Evolutionary conservation across 2,888 invertebrate genomes (phyloP).

Genomic region (Mythimna impura): DNA sequence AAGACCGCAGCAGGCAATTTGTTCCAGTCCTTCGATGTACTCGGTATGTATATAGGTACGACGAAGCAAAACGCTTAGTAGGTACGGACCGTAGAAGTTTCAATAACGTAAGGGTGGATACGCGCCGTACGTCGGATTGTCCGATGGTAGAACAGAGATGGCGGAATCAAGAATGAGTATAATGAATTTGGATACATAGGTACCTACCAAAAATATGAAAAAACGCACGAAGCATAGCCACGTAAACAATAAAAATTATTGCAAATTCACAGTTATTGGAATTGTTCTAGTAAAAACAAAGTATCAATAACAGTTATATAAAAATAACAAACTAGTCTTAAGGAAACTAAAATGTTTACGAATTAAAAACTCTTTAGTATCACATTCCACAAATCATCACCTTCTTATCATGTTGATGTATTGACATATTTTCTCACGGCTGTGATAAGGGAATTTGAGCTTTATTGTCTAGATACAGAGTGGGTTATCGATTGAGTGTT

Average conservation of each 20-base stretch:
- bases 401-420: slow-evolving; percentile 71
- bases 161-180: too few species aligned
- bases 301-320: slow-evolving; percentile 61
- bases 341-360: slow-evolving; percentile 63
- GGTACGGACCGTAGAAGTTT: too few species aligned
- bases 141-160: too few species aligned
- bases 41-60: too few species aligned
- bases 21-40: too few species aligned
- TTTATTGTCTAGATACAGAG: slow-evolving; percentile 45
- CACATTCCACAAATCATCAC: slow-evolving; percentile 70
- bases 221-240: neutral
- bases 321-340: slow-evolving; percentile 45
- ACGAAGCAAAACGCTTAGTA: too few species aligned
- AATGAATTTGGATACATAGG: too few species aligned
- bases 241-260: slow-evolving; percentile 29
- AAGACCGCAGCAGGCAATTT: too few species aligned
- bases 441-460: slow-evolving; percentile 54
- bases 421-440: slow-evolving; percentile 81
- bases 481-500: slow-evolving; percentile 46
- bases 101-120: too few species aligned
- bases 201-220: neutral
- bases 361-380: slow-evolving; percentile 62
- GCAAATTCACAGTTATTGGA: slow-evolving; percentile 45
- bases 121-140: too few species aligned
- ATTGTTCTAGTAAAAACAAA: slow-evolving; percentile 50